A percentile compares a stretch with the other conserved stretches of the same genome.
Conservation (phyloP, 2,113 vertebrate genomes). For the Amazona guildingii region DNA sequence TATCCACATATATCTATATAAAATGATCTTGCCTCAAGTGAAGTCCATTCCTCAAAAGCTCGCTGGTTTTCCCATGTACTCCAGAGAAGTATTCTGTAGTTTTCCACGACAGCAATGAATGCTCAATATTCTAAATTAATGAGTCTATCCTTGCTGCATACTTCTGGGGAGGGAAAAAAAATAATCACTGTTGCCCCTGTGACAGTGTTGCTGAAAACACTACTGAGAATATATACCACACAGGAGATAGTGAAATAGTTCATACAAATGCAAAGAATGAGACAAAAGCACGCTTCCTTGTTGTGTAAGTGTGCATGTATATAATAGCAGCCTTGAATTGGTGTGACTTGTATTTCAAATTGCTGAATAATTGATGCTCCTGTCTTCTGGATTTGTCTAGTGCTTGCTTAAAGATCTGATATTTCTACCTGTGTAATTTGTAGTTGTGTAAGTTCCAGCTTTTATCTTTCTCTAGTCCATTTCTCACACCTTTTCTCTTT, state of each 20-base stretch:
- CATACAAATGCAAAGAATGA: not conserved
- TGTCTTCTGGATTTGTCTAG: not conserved
- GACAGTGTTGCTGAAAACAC: not conserved
- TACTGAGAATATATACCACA: not conserved
- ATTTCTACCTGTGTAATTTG: not conserved
- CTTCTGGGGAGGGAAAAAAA: not conserved
- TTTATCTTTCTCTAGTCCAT: not conserved
- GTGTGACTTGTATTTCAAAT: not conserved
- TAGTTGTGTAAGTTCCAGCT: not conserved
- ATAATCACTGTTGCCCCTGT: not conserved
- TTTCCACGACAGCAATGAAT: not conserved
- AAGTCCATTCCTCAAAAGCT: slow-evolving; percentile 49
- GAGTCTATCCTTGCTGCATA: not conserved
- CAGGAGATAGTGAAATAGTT: not conserved
- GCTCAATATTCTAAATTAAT: slow-evolving; percentile 17
- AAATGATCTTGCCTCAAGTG: slow-evolving; percentile 36
- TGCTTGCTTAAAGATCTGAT: not conserved
- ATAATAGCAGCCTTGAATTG: not conserved
- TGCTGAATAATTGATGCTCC: not conserved
- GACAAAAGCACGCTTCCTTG: not conserved
- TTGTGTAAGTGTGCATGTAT: not conserved
- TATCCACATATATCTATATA: slow-evolving; percentile 38
- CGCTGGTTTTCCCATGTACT: not conserved
- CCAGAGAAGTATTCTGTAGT: not conserved
- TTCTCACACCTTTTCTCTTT: not conserved